phyloP scores from a whole-genome alignment of 2,888 invertebrate species.

The Steinernema carpocapsae region DNA sequence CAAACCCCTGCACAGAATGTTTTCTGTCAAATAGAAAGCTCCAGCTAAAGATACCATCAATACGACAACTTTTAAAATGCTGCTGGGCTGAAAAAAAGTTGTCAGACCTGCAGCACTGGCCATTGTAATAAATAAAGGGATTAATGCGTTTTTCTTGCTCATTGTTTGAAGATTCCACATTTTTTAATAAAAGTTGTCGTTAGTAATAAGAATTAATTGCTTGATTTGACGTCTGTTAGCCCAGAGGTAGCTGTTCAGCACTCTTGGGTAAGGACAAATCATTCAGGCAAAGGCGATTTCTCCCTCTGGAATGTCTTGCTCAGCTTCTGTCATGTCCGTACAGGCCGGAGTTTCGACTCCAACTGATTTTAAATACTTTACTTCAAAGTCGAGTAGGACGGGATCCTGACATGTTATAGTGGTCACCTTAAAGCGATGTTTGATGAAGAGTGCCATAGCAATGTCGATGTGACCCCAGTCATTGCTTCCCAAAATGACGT shows the following conservation, averaged over 20 bases:
- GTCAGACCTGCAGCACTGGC: background rate
- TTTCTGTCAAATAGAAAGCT: background rate
- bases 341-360: background rate
- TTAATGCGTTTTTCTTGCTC: background rate
- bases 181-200: background rate
- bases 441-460: background rate
- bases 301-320: background rate
- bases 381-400: background rate
- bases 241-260: background rate
- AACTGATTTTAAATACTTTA: background rate
- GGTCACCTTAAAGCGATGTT: background rate
- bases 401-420: background rate
- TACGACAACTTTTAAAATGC: background rate
- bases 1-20: background rate
- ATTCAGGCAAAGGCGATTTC: background rate
- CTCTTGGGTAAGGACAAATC: background rate
- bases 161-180: background rate
- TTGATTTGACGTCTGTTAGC: background rate
- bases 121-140: background rate
- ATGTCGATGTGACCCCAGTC: background rate
- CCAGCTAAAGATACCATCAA: background rate
- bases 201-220: background rate
- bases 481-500: background rate
- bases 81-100: background rate
- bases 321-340: background rate